These are phyloP conservation scores for Scaptomyza caliginosa DNA, from an alignment of 2,888 invertebrate species.

Conservation along the genomic window DNA sequence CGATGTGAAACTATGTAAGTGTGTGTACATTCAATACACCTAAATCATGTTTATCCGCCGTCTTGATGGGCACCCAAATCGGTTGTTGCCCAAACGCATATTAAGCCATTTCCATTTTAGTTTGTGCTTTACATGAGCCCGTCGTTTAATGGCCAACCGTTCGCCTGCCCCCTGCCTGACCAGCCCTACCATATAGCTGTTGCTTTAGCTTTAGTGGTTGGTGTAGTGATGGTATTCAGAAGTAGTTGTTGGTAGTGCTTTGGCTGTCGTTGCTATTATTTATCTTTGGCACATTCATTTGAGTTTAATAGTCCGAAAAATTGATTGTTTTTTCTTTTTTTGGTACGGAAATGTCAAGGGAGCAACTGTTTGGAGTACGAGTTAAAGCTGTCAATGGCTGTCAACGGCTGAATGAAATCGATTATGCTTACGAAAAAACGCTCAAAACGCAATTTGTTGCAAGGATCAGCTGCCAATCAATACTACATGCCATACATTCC, in stretches of 20 bases:
- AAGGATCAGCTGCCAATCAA: constrained; percentile 33
- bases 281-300: constrained; percentile 80
- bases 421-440: constrained; percentile 69
- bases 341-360: constrained; percentile 68
- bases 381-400: constrained; percentile 5
- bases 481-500: constrained; percentile 47
- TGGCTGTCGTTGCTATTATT: constrained; percentile 73
- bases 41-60: constrained; percentile 80
- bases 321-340: constrained; percentile 82
- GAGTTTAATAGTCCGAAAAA: constrained; percentile 82
- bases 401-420: constrained; percentile 62
- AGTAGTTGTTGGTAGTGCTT: constrained; percentile 52
- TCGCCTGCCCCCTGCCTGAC: background rate
- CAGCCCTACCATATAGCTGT: constrained; percentile 23
- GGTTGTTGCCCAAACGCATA: constrained; percentile 58
- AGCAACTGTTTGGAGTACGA: constrained; percentile 22
- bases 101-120: constrained; percentile 74
- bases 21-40: constrained; percentile 58
- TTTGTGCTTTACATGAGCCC: constrained; percentile 52
- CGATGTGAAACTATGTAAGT: constrained; percentile 60
- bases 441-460: constrained; percentile 60
- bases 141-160: constrained; percentile 57
- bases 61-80: constrained; percentile 55
- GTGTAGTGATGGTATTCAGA: constrained; percentile 17
- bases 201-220: constrained; percentile 39